Evolutionary conservation across 2,797 vertebrate species (phyloP).

Genomic region (Morelia viridis): DNA sequence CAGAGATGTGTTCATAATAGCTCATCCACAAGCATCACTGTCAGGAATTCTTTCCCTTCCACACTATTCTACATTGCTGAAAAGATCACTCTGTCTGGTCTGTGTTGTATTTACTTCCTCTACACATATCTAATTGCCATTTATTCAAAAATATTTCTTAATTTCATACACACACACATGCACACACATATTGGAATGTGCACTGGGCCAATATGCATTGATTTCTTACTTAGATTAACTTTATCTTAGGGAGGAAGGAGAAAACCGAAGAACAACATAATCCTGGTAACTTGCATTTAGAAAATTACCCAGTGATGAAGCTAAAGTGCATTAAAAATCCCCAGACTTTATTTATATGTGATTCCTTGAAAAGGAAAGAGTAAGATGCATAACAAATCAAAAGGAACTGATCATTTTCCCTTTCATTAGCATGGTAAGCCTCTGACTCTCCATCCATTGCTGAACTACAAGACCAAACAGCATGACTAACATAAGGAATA

Average conservation of each 20-base stretch:
- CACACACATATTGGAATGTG: background rate
- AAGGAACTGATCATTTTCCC: background rate
- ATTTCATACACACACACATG: background rate
- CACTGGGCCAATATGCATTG: background rate
- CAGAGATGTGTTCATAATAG: background rate
- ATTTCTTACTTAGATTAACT: background rate
- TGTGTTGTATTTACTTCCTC: background rate
- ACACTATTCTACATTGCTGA: background rate
- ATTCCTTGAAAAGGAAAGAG: background rate
- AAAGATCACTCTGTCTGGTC: background rate
- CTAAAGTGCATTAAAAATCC: background rate
- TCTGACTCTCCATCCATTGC: background rate
- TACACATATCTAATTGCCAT: background rate
- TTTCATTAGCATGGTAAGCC: background rate
- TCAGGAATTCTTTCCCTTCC: background rate
- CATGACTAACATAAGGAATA: background rate
- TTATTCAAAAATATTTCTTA: background rate
- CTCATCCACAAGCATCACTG: background rate
- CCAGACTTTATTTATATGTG: background rate
- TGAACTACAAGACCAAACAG: background rate
- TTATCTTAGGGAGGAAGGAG: background rate
- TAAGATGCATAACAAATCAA: background rate
- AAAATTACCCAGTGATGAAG: background rate
- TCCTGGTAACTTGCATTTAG: background rate
- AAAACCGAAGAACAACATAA: background rate